Conservation (phyloP, 2,888 invertebrate species). For the Lycophotia porphyrea region DNA sequence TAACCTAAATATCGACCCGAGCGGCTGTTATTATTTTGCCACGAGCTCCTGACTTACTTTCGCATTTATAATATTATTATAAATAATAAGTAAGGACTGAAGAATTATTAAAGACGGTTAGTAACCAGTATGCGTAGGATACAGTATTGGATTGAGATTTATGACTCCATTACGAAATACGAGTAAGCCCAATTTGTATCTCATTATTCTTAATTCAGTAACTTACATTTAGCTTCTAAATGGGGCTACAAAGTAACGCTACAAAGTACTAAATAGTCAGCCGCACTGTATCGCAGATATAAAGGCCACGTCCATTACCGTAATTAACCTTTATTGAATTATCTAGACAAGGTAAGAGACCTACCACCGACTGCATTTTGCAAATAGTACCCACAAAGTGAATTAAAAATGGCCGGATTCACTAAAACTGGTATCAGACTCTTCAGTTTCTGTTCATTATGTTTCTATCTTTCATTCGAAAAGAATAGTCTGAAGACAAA, state of each 20-base stretch:
- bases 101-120: conserved; percentile 13
- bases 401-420: conserved; percentile 46
- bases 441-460: background rate
- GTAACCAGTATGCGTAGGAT: conserved; percentile 6
- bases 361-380: conserved; percentile 8
- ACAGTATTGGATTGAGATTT: conserved; percentile 28
- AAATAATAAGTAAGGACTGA: too few species aligned
- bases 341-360: conserved; percentile 22
- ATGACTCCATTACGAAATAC: conserved; percentile 15
- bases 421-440: background rate
- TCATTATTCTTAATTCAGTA: conserved; percentile 8
- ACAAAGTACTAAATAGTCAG: conserved; percentile 17
- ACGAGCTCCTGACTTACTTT: too few species aligned
- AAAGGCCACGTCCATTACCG: conserved; percentile 29
- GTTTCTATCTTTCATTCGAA: background rate
- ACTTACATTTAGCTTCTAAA: conserved; percentile 7
- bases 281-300: too few species aligned
- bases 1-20: too few species aligned
- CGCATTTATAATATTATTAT: too few species aligned
- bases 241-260: background rate
- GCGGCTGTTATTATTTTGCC: too few species aligned
- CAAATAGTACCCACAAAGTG: conserved; percentile 1
- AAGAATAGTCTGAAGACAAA: background rate
- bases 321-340: conserved; percentile 35
- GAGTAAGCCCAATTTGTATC: conserved; percentile 16